Conservation (phyloP, 2,888 invertebrate genomes). For the Carabus problematicus region DNA sequence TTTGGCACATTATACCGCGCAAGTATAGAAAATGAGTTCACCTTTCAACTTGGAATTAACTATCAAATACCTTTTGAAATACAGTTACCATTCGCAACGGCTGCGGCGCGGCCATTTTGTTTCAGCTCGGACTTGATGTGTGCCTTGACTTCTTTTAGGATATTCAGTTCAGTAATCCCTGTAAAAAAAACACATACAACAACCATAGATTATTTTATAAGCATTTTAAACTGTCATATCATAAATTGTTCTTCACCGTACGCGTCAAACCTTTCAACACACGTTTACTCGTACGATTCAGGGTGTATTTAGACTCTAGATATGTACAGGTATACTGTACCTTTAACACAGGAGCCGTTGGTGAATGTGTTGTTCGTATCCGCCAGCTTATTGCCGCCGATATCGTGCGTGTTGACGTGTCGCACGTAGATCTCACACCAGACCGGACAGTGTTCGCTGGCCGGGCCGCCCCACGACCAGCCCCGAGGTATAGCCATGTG, state of each 20-base stretch:
- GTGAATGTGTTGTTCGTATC: not conserved
- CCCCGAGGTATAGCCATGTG: conserved; percentile 83
- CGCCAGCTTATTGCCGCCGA: not conserved
- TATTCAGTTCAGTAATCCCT: conserved; percentile 16
- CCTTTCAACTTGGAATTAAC: not conserved
- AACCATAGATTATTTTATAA: not conserved
- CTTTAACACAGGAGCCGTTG: conserved; percentile 9
- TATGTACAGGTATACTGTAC: no score
- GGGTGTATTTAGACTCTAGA: no score
- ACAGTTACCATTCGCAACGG: conserved; percentile 29
- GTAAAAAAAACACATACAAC: not conserved
- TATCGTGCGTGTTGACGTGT: conserved; percentile 5
- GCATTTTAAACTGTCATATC: not conserved
- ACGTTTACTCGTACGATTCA: no score
- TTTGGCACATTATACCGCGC: no score
- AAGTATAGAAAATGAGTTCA: no score
- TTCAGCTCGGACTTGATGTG: conserved; percentile 23
- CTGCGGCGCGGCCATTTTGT: conserved; percentile 21
- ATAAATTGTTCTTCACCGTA: no score
- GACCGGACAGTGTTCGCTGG: conserved; percentile 76
- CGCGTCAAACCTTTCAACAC: no score
- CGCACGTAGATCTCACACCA: conserved; percentile 73
- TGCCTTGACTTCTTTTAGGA: conserved; percentile 26
- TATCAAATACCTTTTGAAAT: conserved; percentile 39
- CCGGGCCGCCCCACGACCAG: conserved; percentile 84